Evolutionary conservation across 2,797 vertebrate species (phyloP), one percentile per base, ranked within the genome.

Genomic region (Heliangelus exortis): DNA sequence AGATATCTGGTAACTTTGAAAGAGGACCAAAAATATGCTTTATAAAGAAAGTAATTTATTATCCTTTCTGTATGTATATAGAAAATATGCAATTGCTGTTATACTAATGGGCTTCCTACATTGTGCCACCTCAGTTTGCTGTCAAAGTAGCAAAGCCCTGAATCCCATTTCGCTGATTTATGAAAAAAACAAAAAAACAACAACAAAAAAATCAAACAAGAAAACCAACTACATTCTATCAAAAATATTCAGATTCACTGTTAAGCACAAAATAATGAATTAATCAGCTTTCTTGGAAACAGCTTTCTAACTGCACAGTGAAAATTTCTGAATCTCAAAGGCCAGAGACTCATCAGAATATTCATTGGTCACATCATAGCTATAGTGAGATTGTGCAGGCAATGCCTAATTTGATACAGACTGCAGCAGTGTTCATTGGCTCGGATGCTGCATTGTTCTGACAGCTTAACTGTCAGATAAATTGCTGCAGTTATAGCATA

Each of bases 381-480:
- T 41, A 18, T 34, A 59, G 51, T 36, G 34, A 75, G 61, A 75
- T 45, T 72, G 90, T 51, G 59, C 11, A 33, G 67, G 87, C 63
- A 90, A 73, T 71, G 33, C 45, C 69, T 75, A 87, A 90, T 87
- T 89, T 91, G 94, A 61, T 89, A 69, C 57, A 93, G 83, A 63
- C 33, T 94, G 80, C 75, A 90, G 89, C 73, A 41, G 15, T 57
- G n/a, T 85, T 96, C 66, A 36, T 92, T 95, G 90, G 83, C 54
- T 73, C 88, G 48, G 76, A 84, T 90, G 39, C 84, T 84, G 93
- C 90, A 7, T n/a, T 54, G 74, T 92, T 73, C 80, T 95, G 95
- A 90, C 94, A 89, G 90, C 69, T 95, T 93, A 96, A 91, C 91
- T 94, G 94, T 92, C 93, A 96, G 94, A 96, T 90, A 92, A 97